Evolutionary conservation across 2,113 vertebrate species (phyloP), one percentile per base, ranked within the genome.

Genomic region (Poeciliopsis prolifica): DNA sequence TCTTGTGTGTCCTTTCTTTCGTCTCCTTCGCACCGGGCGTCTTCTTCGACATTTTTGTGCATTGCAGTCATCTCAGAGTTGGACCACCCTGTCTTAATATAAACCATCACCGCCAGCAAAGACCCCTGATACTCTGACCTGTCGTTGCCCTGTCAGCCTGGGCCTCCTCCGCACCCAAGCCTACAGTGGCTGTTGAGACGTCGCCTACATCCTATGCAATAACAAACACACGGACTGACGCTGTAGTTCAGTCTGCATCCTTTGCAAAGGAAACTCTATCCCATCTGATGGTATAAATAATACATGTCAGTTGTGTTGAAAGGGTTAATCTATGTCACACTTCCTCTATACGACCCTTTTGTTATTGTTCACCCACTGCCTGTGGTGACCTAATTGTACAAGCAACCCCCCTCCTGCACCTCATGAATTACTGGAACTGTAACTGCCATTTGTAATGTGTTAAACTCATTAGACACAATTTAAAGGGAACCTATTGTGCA

Each of bases 1-100:
- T 76, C 75, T 67, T 61, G 69, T 40, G 81, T 81, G 73, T 69
- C 66, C 44, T 26, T 60, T 66, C 73, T 86, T 68, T 68, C 37
- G 63, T 78, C 33, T 84, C 61, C 68, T 37, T 74, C 64, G 28
- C 84, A 72, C 83, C 48, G 58, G 80, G 75, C 84, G 83, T 93
- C 87, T 91, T 79, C 87, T 78, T 87, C 87, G 83, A 91, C 85
- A 93, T 95, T 88, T 93, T 93, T 94, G 77, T 79, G 74, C 30
- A 69, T 80, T 89, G 80, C 69, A 86, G 90, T 94, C 87, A 92
- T 83, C 64, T 54, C 15, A 10, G 94, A 94, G 58, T 54, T 11
- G 10, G 94, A 94, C 92, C 93, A 92, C 94, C 94, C 92, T 71
- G 88, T 51, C 84, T 85, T 92, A 89, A 86, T 78, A 82, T 93